Evolutionary conservation across 2,113 vertebrate species (phyloP), one percentile per base, ranked within the genome.

Genomic region (Edolisoma coerulescens): DNA sequence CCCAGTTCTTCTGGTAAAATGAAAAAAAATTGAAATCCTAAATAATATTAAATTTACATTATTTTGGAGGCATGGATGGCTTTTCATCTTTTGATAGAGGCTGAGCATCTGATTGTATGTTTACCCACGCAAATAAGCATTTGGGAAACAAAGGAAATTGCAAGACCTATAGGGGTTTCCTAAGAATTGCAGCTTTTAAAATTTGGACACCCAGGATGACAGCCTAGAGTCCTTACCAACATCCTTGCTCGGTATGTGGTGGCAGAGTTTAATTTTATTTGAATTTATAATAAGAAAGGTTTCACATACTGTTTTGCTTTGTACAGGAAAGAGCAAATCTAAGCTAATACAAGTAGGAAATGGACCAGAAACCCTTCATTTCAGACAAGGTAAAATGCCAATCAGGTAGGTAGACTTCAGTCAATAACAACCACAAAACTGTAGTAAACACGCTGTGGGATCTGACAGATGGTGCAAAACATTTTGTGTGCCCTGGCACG

Each of bases 401-500:
- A 5, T 63, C 68, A 79, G n/a, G 35, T 79, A 47, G 49, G 49
- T 52, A 92, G 41, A 63, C 22, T 88, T 76, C 39, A 71, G 52
- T 52, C 42, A 87, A 64, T 16, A 87, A 21, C 12, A 73, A 68
- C 11, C 49, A 75, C 10, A 88, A 69, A 17, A 47, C 13, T 68
- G 41, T 79, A 83, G 44, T 71, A 95, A 96, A 92, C 44, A 85
- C 71, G 53, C 41, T 71, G 47, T 60, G 57, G 49, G 49, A 81
- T 78, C 63, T 91, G 61, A 67, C 69, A 95, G 60, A 90, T 78
- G 60, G 65, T 53, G 10, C 7, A 64, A 77, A 91, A 89, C 5
- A 17, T 39, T 93, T 74, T 84, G 11, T 39, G 26, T 68, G 44
- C 21, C 44, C 49, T 83, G 32, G 21, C 20, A 93, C 73, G 57